These are phyloP conservation scores for Cerastis rubricosa DNA, from an alignment of 2,888 invertebrate species.

Conservation along the genomic window DNA sequence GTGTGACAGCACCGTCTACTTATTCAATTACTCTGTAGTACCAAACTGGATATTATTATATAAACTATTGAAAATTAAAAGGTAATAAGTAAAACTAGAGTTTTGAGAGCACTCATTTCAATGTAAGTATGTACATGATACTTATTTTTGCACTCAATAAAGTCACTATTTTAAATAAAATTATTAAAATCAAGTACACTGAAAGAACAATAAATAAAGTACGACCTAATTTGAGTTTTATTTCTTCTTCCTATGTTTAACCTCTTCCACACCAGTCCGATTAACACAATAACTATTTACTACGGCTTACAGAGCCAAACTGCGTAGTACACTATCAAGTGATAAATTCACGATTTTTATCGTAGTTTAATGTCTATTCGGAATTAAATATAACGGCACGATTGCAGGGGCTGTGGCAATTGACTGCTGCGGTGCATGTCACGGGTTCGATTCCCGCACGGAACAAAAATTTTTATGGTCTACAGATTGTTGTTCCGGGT, in stretches of 20 bases:
- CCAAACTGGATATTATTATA: constrained; percentile 65
- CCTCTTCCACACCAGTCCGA: neutral
- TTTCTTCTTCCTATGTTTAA: constrained; percentile 55
- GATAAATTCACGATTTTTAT: neutral
- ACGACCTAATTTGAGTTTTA: constrained; percentile 77
- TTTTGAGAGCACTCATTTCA: constrained; percentile 86
- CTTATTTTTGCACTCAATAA: constrained; percentile 89
- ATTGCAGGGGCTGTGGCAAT: too few relatives aligned
- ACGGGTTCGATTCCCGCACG: too few relatives aligned
- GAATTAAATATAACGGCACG: too few relatives aligned
- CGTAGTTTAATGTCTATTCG: constrained; percentile 13
- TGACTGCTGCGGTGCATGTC: too few relatives aligned
- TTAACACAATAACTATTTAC: too few relatives aligned
- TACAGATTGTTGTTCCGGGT: too few relatives aligned
- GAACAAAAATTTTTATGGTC: too few relatives aligned
- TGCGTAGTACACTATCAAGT: neutral
- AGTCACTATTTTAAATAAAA: constrained; percentile 89
- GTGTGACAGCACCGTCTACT: constrained; percentile 59
- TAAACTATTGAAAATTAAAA: constrained; percentile 65
- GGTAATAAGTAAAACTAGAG: constrained; percentile 74
- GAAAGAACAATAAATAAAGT: constrained; percentile 86
- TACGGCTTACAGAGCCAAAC: too few relatives aligned
- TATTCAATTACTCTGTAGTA: constrained; percentile 66
- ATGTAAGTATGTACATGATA: constrained; percentile 79
- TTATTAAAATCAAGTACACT: constrained; percentile 85